phyloP scores from a whole-genome alignment of 2,888 invertebrate genomes.

The Andrena haemorrhoa region DNA sequence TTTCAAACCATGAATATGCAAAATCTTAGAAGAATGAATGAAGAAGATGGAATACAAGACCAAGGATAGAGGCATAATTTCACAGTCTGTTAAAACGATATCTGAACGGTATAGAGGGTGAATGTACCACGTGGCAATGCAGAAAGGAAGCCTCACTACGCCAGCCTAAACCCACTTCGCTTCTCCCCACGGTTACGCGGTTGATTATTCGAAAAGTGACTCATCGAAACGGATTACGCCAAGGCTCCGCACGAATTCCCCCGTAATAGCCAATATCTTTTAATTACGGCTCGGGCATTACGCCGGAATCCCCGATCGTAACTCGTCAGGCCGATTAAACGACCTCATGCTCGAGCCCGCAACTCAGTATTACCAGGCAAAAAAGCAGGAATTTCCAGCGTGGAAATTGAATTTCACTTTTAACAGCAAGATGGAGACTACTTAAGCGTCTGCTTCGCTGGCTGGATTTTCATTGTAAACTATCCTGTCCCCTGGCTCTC shows the following conservation, averaged over 20 bases:
- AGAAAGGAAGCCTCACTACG: not conserved
- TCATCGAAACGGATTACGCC: constrained; percentile 17
- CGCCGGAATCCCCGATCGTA: constrained; percentile 9
- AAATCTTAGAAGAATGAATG: not conserved
- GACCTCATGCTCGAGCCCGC: constrained; percentile 6
- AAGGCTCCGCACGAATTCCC: not conserved
- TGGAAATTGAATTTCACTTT: constrained; percentile 68
- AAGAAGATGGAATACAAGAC: not conserved
- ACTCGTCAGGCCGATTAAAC: constrained; percentile 28
- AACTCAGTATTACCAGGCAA: constrained; percentile 46
- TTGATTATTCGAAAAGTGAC: constrained; percentile 13
- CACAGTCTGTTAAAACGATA: not conserved
- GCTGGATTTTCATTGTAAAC: constrained; percentile 71
- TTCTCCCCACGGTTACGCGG: not conserved
- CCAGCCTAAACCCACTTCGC: not conserved
- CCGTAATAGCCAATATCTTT: constrained; percentile 27
- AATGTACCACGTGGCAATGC: not conserved
- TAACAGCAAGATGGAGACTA: constrained; percentile 60
- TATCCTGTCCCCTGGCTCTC: constrained; percentile 47
- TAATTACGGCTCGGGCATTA: constrained; percentile 23
- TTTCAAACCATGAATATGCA: constrained; percentile 36
- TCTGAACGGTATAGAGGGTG: not conserved
- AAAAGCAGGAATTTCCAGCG: constrained; percentile 42
- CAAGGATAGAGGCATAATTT: not conserved
- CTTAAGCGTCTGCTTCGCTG: constrained; percentile 66